Percentiles rank a stretch among this genome's conserved stretches.
Conservation (phyloP, 2,888 invertebrate species). For the Drosophila phalerata region DNA sequence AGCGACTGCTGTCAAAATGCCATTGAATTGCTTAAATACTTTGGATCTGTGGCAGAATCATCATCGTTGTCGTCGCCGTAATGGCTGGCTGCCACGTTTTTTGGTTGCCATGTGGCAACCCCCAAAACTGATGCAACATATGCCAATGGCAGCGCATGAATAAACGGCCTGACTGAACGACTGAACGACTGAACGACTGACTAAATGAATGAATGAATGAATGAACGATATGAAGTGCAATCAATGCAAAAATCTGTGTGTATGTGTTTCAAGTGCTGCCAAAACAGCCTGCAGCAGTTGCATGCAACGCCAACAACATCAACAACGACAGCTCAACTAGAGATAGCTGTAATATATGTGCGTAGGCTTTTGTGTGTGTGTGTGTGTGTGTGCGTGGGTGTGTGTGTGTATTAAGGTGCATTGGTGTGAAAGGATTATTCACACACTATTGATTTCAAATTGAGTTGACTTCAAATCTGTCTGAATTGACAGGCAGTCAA, state of each 20-base stretch:
- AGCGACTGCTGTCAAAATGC: constrained; percentile 68
- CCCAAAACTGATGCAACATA: constrained; percentile 68
- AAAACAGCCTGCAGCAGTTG: constrained; percentile 34
- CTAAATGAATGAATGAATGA: constrained; percentile 46
- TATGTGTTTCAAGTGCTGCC: constrained; percentile 64
- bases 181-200: constrained; percentile 31
- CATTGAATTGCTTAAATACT: constrained; percentile 82
- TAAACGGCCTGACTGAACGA: constrained; percentile 48
- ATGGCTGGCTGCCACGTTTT: constrained; percentile 59
- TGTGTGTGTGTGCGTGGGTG: constrained; percentile 5
- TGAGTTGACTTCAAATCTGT: constrained; percentile 85
- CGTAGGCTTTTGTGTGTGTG: constrained; percentile 6
- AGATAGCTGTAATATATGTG: constrained; percentile 1
- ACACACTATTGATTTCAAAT: constrained; percentile 86
- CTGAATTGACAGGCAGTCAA: constrained; percentile 82
- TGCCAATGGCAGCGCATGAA: constrained; percentile 70
- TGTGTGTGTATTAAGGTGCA: constrained; percentile 49
- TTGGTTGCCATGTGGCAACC: constrained; percentile 61
- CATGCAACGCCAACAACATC: constrained; percentile 9
- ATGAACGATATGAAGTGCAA: constrained; percentile 81
- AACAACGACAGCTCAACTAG: background rate
- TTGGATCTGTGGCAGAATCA: constrained; percentile 51
- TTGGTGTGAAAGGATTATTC: constrained; percentile 84
- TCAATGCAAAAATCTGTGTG: constrained; percentile 80
- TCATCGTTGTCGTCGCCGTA: constrained; percentile 43